A percentile compares a stretch with the other conserved stretches of the same genome.
These are phyloP conservation scores for Danio kyathit DNA, from an alignment of 2,797 vertebrate species.

Conservation along the genomic window DNA sequence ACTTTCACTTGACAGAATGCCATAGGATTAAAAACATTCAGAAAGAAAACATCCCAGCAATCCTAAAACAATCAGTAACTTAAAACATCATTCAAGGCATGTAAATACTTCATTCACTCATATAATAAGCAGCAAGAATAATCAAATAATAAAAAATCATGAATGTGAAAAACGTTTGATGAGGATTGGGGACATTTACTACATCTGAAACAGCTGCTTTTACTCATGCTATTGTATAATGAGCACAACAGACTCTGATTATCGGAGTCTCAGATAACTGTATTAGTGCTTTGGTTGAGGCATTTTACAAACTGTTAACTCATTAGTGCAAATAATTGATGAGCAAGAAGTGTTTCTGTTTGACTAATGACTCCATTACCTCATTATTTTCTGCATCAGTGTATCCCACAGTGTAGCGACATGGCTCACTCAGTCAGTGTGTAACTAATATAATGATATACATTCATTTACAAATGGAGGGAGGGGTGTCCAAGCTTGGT, in stretches of 20 bases:
- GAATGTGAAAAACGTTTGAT: not conserved
- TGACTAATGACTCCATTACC: slow-evolving; percentile 5
- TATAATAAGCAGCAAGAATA: not conserved
- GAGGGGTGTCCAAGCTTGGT: too few relatives aligned
- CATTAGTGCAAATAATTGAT: slow-evolving; percentile 51
- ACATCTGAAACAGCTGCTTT: not conserved
- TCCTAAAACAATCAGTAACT: slow-evolving; percentile 4
- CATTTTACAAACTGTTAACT: slow-evolving; percentile 6
- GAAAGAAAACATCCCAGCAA: not conserved
- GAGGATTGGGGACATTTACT: not conserved
- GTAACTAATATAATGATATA: not conserved
- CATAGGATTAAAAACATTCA: too few relatives aligned
- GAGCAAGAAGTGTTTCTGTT: slow-evolving; percentile 22
- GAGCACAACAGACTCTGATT: not conserved
- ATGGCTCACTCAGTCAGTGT: not conserved
- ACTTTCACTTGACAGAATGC: not conserved
- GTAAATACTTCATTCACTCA: not conserved
- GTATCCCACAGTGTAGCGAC: not conserved
- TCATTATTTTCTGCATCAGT: not conserved
- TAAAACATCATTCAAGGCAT: not conserved
- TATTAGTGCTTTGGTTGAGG: slow-evolving; percentile 15
- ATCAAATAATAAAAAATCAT: not conserved
- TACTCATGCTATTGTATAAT: not conserved
- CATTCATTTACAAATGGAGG: not conserved
- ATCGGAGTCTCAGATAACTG: not conserved